These are phyloP conservation scores for Sitophilus oryzae DNA, from an alignment of 1,140 invertebrate genomes.

Conservation along the genomic window DNA sequence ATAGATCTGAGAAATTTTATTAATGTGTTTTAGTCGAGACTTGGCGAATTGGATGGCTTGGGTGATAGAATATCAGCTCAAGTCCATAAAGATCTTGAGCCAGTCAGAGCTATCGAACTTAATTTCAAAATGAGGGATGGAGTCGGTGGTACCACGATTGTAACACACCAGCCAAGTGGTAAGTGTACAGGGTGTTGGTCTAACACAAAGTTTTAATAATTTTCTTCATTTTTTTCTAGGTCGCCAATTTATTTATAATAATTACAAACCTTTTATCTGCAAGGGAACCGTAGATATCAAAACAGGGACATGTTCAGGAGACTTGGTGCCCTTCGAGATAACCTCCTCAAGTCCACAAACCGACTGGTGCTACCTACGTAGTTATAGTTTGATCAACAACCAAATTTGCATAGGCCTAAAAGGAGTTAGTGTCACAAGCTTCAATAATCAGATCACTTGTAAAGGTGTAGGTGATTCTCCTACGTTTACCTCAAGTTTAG, in stretches of 20 bases:
- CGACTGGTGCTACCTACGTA: conserved; percentile 16
- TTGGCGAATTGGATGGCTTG: conserved; percentile 12
- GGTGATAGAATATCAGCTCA: conserved; percentile 11
- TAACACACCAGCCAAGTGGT: conserved; percentile 15
- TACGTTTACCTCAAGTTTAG: not conserved
- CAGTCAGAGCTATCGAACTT: conserved; percentile 19
- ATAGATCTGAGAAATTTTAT: no score
- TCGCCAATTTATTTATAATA: conserved; percentile 8
- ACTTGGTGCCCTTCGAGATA: conserved; percentile 6
- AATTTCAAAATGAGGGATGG: conserved; percentile 18
- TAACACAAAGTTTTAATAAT: not conserved
- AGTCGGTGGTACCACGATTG: conserved; percentile 19
- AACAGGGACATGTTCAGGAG: conserved; percentile 3
- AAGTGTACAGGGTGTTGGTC: no score
- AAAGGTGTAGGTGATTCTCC: not conserved
- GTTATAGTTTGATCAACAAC: conserved; percentile 8
- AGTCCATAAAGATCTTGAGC: conserved; percentile 16
- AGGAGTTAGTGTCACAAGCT: not conserved
- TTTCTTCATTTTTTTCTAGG: conserved; percentile 8
- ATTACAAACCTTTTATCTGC: conserved; percentile 1
- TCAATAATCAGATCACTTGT: conserved; percentile 4
- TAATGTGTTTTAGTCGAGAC: no score
- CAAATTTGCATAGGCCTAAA: conserved; percentile 7
- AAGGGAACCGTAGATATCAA: not conserved
- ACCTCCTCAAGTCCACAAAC: not conserved